Conservation (phyloP, 2,113 vertebrate genomes). For the Rhegmatorhina hoffmannsi region DNA sequence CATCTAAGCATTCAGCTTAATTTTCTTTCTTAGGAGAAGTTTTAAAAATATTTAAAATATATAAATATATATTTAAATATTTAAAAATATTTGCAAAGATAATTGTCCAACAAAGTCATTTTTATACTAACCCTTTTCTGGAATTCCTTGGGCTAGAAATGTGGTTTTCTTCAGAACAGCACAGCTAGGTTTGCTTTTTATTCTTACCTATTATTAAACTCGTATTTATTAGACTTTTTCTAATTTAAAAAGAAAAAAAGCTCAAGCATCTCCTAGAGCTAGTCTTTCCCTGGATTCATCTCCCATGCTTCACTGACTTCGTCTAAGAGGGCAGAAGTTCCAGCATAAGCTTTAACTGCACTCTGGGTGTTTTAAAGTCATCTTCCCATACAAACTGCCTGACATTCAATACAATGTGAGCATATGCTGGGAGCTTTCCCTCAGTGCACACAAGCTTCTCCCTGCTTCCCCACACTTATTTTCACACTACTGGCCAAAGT, state of each 20-base stretch:
- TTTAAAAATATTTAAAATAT: not conserved
- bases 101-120: not conserved
- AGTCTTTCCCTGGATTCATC: not conserved
- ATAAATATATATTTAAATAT: not conserved
- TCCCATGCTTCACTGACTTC: fast-evolving
- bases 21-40: not conserved
- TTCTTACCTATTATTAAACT: not conserved
- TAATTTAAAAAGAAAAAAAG: not conserved
- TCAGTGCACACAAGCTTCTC: fast-evolving
- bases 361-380: not conserved
- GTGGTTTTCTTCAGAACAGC: not conserved
- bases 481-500: not conserved
- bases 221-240: not conserved
- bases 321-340: not conserved
- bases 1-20: not conserved
- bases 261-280: not conserved
- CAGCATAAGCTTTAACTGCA: not conserved
- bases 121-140: not conserved
- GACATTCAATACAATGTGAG: not conserved
- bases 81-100: not conserved
- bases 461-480: not conserved
- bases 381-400: not conserved
- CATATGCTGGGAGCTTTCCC: not conserved
- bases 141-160: not conserved
- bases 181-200: not conserved